Conservation (phyloP, 2,113 vertebrate species). For the Willisornis vidua region DNA sequence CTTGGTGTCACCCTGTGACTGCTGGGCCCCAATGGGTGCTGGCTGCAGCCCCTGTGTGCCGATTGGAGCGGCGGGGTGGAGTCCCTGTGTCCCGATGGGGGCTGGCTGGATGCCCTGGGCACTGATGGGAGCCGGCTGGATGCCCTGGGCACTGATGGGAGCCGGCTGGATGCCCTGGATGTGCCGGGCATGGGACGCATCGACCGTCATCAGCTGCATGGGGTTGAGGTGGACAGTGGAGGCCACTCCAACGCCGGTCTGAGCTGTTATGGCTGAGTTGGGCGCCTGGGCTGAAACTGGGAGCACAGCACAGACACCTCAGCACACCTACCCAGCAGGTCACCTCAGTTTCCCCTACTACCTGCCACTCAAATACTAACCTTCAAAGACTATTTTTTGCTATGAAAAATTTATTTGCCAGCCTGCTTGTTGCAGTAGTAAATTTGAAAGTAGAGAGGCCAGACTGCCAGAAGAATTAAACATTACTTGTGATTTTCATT, state of each 20-base stretch:
- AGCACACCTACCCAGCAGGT: neutral
- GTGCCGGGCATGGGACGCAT: slow-evolving; percentile 83
- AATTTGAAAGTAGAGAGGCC: neutral
- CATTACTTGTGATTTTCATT: neutral
- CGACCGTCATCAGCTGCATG: slow-evolving; percentile 98
- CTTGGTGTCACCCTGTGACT: slow-evolving; percentile 85
- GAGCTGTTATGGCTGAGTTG: slow-evolving; percentile 90
- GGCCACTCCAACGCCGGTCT: slow-evolving; percentile 90
- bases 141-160: slow-evolving; percentile 90
- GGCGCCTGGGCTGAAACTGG: slow-evolving; percentile 93
- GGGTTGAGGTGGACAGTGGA: slow-evolving; percentile 95
- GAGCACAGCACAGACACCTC: neutral
- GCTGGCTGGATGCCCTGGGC: slow-evolving; percentile 91
- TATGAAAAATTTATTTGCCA: neutral
- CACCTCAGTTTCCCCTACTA: neutral
- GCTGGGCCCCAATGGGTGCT: slow-evolving; percentile 79
- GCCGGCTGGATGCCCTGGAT: slow-evolving; percentile 90
- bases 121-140: slow-evolving; percentile 86
- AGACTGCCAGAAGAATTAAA: neutral
- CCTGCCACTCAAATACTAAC: neutral
- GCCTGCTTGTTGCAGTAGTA: neutral
- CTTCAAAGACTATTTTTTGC: neutral
- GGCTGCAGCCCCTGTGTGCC: slow-evolving; percentile 89
- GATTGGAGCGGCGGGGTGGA: slow-evolving; percentile 87
- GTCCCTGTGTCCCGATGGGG: slow-evolving; percentile 87